Base-by-base conservation (phyloP, 1,140 invertebrate genomes). In the Orius insidiosus region DNA sequence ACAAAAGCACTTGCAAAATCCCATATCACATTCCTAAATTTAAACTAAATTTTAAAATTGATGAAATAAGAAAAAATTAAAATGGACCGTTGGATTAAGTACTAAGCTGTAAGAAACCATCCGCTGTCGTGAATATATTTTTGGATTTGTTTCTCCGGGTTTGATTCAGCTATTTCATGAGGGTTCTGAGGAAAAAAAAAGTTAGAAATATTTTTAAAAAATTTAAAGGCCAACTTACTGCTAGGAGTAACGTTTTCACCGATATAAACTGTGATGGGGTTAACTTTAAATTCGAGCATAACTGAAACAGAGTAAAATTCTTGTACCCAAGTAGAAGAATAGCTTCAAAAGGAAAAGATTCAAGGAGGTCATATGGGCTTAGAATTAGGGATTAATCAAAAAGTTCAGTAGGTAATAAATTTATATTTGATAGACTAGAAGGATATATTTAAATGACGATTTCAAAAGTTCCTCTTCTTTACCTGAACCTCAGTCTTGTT, bases 221-320 rank as follows among this genome's bases (percentile, higher is more conserved):
- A 46, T 15, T 43, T 3, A 6, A 50, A 30, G 18, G 16, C n/a
- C 15, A 49, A 55, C 52, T 58, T 56, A 64, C 65, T 53, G 61
- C 55, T 43, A 68, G 54, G 42, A 71, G 59, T 24, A 69, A 55
- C 0, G 68, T 66, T 57, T 74, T 74, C 47, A 72, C 53, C 5
- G 68, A 69, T 30, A 69, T 62, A 58, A 71, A 74, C 50, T 69
- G 66, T 33, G 68, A 61, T 32, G 71, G 71, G 18, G 62, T 63
- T 11, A 74, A 55, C 52, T 70, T 67, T 45, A 70, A 58, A 48
- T 60, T 62, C 13, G 61, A 59, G 55, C 71, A 74, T 45, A 74
- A 54, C 65, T 68, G 56, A 46, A 63, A 65, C 34, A 41, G 45
- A 55, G 53, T 32, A 18, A 50, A 47, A 40, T 50, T 35, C 45